Evolutionary conservation across 2,113 vertebrate species (phyloP).

Genomic region (Anarrhichthys ocellatus): DNA sequence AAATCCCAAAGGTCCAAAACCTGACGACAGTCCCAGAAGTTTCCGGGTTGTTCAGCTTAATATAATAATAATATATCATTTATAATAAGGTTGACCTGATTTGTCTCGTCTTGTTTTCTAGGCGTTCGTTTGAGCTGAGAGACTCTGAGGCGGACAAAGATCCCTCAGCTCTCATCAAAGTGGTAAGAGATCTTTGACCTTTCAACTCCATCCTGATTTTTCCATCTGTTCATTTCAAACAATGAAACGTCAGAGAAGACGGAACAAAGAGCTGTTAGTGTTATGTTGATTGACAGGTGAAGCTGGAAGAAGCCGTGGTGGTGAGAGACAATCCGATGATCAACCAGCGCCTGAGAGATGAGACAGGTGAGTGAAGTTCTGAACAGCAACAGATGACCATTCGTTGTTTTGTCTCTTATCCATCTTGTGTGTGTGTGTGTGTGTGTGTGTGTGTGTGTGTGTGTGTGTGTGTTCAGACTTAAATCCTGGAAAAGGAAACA

Average conservation of each 20-base stretch:
- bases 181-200: constrained; percentile 72
- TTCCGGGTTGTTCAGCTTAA: neutral
- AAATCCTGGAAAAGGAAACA: neutral
- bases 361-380: constrained; percentile 56
- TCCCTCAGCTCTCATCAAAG: constrained; percentile 63
- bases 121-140: constrained; percentile 70
- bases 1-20: too few species aligned
- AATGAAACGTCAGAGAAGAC: neutral
- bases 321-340: constrained; percentile 64
- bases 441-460: neutral
- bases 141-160: constrained; percentile 1
- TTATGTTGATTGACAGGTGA: constrained; percentile 55
- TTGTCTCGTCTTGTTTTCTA: constrained; percentile 24
- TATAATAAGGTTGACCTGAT: neutral
- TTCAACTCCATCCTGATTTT: neutral
- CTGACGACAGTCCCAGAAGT: neutral
- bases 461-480: neutral
- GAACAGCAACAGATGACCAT: neutral
- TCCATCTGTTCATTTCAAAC: neutral
- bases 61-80: too few species aligned
- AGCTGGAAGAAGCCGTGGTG: constrained; percentile 39
- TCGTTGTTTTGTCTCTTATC: accelerated
- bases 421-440: neutral
- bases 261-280: neutral
- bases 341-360: constrained; percentile 61